A percentile compares a stretch with the other conserved stretches of the same genome.
Conservation (phyloP, 2,113 vertebrate genomes). For the Myrmecophaga tridactyla region DNA sequence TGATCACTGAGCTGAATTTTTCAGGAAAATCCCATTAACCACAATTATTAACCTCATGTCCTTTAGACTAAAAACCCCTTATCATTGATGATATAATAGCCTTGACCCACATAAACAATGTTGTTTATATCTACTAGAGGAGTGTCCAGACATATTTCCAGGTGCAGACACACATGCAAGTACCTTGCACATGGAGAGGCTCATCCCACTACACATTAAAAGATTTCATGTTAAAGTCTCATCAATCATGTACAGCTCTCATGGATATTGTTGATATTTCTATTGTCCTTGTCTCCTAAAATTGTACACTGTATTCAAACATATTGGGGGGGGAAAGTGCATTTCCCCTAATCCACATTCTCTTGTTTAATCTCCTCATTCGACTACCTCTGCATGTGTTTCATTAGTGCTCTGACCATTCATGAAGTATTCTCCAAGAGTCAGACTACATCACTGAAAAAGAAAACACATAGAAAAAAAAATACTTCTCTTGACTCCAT, state of each 20-base stretch:
- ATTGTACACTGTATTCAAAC: not conserved
- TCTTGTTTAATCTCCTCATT: not conserved
- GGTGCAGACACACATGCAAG: not conserved
- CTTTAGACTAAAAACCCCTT: not conserved
- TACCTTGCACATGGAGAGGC: not conserved
- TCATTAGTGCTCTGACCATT: not conserved
- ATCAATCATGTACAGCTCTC: not conserved
- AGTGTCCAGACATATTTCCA: too few relatives aligned
- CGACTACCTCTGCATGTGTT: not conserved
- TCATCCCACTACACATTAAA: not conserved
- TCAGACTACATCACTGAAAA: not conserved
- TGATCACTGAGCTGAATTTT: not conserved
- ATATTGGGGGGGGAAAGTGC: not conserved
- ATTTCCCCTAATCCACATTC: not conserved
- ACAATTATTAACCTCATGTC: not conserved
- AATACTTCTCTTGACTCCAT: not conserved
- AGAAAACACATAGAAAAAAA: not conserved
- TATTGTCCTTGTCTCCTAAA: too few relatives aligned
- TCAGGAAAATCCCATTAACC: not conserved
- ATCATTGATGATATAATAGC: too few relatives aligned
- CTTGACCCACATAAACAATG: too few relatives aligned
- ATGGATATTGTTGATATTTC: not conserved
- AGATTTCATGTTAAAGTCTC: not conserved
- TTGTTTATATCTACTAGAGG: not conserved
- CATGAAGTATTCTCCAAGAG: not conserved